Conservation (phyloP, 1,140 invertebrate species). For the Harpegnathos saltator region DNA sequence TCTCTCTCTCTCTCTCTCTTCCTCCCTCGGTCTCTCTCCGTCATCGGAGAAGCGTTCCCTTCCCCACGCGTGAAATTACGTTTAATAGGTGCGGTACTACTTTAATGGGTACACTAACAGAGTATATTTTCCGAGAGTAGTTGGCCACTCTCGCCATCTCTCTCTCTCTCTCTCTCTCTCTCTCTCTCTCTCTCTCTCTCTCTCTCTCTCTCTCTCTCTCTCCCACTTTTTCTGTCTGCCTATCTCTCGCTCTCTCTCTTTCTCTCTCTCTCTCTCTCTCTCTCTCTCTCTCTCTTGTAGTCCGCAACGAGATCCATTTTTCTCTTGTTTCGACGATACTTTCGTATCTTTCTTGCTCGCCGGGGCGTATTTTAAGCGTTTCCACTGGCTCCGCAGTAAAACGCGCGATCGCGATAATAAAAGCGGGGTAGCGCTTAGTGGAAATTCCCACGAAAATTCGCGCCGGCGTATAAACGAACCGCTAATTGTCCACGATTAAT, state of each 20-base stretch:
- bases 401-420: neutral
- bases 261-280: neutral
- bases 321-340: slow-evolving; percentile 30
- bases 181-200: neutral
- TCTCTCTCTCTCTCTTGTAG: neutral
- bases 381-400: neutral
- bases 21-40: too few relatives aligned
- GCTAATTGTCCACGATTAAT: slow-evolving; percentile 30
- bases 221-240: neutral
- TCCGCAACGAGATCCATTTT: slow-evolving; percentile 1
- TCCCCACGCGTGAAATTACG: slow-evolving; percentile 20
- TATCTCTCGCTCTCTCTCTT: neutral
- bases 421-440: neutral
- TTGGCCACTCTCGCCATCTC: neutral
- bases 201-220: neutral
- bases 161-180: neutral
- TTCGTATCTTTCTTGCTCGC: slow-evolving; percentile 25
- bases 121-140: slow-evolving; percentile 19
- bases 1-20: too few relatives aligned
- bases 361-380: slow-evolving; percentile 36
- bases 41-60: neutral
- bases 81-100: slow-evolving; percentile 22
- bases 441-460: slow-evolving; percentile 27
- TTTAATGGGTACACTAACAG: slow-evolving; percentile 38
- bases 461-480: slow-evolving; percentile 5